Evolutionary conservation across 2,797 vertebrate genomes (phyloP).

Genomic region (Sebastes oblongus): DNA sequence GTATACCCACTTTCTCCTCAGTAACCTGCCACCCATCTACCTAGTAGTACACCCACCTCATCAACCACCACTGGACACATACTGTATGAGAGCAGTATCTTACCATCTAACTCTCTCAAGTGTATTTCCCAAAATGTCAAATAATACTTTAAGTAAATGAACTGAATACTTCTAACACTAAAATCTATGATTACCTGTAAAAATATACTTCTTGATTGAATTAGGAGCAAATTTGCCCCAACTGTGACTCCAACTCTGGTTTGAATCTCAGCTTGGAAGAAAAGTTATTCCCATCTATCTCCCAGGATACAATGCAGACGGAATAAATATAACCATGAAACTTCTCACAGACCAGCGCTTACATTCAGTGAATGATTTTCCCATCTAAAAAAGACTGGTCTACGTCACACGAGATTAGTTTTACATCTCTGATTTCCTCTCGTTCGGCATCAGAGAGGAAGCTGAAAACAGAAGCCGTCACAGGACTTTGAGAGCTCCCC

Average conservation of each 20-base stretch:
- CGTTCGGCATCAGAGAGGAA: conserved; percentile 35
- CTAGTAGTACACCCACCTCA: no score
- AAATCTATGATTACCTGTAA: neutral
- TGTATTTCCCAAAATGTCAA: no score
- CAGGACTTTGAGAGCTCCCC: conserved; percentile 27
- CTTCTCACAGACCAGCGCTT: neutral
- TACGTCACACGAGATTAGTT: conserved; percentile 9
- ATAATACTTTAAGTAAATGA: no score
- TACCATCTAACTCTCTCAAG: no score
- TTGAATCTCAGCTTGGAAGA: neutral
- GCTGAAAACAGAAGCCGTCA: conserved; percentile 52
- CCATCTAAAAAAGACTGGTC: neutral
- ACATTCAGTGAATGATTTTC: neutral
- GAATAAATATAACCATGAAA: neutral
- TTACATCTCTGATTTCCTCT: conserved; percentile 28
- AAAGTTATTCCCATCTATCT: neutral
- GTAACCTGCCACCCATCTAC: no score
- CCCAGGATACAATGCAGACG: neutral
- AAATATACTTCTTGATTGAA: conserved; percentile 15
- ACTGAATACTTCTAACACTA: neutral
- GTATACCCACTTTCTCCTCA: fast-evolving
- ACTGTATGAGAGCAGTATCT: no score
- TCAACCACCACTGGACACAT: no score
- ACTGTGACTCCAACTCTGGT: conserved; percentile 1
- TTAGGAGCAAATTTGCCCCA: neutral